Conservation (phyloP, 2,888 invertebrate genomes). For the Microctonus hyperodae region DNA sequence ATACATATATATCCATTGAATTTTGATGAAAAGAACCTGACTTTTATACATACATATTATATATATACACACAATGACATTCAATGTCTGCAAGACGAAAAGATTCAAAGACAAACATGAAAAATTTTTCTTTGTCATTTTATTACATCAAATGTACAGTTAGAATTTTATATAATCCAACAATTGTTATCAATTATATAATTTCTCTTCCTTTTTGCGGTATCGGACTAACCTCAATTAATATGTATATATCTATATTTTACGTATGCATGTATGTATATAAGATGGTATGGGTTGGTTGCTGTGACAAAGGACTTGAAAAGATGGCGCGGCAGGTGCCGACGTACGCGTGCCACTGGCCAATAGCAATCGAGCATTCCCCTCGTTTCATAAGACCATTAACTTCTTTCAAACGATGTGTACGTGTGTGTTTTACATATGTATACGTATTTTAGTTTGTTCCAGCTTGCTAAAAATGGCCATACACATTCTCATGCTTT, state of each 20-base stretch:
- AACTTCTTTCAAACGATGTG: conserved; percentile 21
- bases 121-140: no score
- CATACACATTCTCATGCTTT: neutral
- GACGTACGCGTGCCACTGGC: conserved; percentile 58
- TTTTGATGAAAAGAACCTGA: conserved; percentile 8
- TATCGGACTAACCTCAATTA: neutral
- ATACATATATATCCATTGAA: neutral
- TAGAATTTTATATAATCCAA: neutral
- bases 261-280: neutral
- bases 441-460: no score
- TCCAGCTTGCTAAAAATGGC: conserved; percentile 3
- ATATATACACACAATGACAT: conserved; percentile 19
- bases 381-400: conserved; percentile 41
- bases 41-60: neutral
- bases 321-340: conserved; percentile 45
- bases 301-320: conserved; percentile 45
- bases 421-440: conserved; percentile 5
- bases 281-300: conserved; percentile 8
- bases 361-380: conserved; percentile 48
- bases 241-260: no score
- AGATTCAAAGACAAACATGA: no score
- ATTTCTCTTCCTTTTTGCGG: neutral
- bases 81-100: conserved; percentile 6
- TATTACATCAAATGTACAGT: neutral
- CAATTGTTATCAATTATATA: neutral